Evolutionary conservation across 1,140 invertebrate species (phyloP).

Genomic region (Samia ricini): DNA sequence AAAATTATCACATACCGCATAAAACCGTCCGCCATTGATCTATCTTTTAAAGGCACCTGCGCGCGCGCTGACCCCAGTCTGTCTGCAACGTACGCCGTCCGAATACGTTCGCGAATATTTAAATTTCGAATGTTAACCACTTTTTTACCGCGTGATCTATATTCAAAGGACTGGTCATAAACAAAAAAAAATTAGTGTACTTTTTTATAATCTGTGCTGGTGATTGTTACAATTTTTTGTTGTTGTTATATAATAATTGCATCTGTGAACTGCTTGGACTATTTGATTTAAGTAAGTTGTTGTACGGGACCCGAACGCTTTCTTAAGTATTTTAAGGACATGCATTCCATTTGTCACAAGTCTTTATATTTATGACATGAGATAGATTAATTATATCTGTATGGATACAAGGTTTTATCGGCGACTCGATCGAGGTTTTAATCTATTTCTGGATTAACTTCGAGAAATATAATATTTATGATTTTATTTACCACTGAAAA

Average conservation of each 20-base stretch:
- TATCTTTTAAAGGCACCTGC: conserved; percentile 36
- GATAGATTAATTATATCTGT: background rate
- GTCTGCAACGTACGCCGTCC: conserved; percentile 14
- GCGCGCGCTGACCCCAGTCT: conserved; percentile 31
- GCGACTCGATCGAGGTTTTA: no score
- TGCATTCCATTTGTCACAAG: background rate
- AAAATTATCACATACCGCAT: conserved; percentile 24
- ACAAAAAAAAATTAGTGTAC: background rate
- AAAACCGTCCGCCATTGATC: conserved; percentile 32
- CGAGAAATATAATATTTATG: no score
- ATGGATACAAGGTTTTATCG: background rate
- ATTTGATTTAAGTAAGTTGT: background rate
- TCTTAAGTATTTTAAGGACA: background rate
- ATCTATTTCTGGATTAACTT: no score
- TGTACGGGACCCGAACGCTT: background rate
- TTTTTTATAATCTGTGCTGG: background rate
- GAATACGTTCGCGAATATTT: background rate
- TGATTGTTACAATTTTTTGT: background rate
- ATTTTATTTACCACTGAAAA: no score
- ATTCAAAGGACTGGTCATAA: background rate
- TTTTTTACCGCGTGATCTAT: background rate
- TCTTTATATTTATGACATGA: background rate
- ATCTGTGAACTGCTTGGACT: background rate
- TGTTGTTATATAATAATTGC: background rate
- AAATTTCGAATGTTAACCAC: background rate